Base-by-base conservation (phyloP, 2,113 vertebrate species). In the Megaceryle maxima region DNA sequence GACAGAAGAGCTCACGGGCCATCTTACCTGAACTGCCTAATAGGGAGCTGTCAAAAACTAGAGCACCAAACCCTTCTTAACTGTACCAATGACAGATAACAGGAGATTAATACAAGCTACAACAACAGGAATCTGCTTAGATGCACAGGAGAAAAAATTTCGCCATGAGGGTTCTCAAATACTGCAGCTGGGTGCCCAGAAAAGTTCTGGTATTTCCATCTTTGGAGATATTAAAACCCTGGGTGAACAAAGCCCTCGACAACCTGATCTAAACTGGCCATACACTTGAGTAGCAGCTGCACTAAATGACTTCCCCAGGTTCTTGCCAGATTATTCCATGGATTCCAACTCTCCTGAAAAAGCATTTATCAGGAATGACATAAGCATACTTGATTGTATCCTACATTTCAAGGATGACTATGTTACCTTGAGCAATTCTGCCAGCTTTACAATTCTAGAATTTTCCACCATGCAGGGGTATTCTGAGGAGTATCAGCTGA, bases 331-430 rank as follows among this genome's bases (percentile, higher is more conserved):
- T 25, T 50, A 50, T 44, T 35, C 60, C 25, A 33, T 13, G 41
- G 64, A 74, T 66, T 39, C 26, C 53, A 70, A 17, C 31, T 37
- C 11, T 86, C 5, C n/a, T 50, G 21, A 70, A 59, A 68, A 62
- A 57, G 10, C 11, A 64, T 44, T 24, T 53, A 53, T 73, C n/a
- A 53, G n/a, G 35, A 90, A 88, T 39, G 11, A 48, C 13, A 51
- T 16, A 62, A 66, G n/a, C 21, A 77, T 16, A 62, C 8, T 16
- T n/a, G 35, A 51, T 29, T 37, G 11, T 14, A 62, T 37, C n/a
- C 37, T 53, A 6, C 0, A 0, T 48, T 1, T 2, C 16, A 69
- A 80, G n/a, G 20, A 72, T 24, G 29, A 73, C 68, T 66, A 17
- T 3, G 4, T 41, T 43, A 92, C 29, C 16, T 4, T 53, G 2